Conservation (phyloP, 2,797 vertebrate species). For the Choloepus didactylus region DNA sequence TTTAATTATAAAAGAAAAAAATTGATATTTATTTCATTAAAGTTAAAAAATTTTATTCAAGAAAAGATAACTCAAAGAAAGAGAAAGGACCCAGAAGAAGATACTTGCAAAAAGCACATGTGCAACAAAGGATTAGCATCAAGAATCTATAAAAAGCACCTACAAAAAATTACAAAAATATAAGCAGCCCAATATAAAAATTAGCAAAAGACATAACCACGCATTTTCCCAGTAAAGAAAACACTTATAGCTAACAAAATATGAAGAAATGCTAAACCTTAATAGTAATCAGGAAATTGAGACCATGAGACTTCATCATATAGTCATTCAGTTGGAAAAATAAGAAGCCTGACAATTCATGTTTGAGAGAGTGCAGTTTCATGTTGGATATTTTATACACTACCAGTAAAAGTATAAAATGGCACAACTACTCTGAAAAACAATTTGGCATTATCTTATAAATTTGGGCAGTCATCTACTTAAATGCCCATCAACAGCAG, state of each 20-base stretch:
- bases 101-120: neutral
- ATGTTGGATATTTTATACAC: neutral
- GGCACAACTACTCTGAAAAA: constrained; percentile 34
- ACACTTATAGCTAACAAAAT: neutral
- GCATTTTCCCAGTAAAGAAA: neutral
- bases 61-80: constrained; percentile 7
- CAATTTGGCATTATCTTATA: neutral
- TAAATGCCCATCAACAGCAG: neutral
- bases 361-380: neutral
- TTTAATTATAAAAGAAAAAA: constrained; percentile 2
- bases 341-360: neutral
- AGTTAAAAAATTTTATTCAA: constrained; percentile 41
- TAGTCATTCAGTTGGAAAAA: constrained; percentile 39
- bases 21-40: neutral
- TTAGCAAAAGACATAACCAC: neutral
- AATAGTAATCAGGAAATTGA: neutral
- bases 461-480: neutral
- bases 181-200: constrained; percentile 1
- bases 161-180: neutral
- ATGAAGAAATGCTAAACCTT: constrained; percentile 1
- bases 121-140: neutral
- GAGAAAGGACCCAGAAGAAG: neutral
- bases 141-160: neutral
- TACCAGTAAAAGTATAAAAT: neutral
- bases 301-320: neutral